A percentile compares a stretch with the other conserved stretches of the same genome.
These are phyloP conservation scores for Clusia tigrina DNA, from an alignment of 2,888 invertebrate genomes.

Conservation along the genomic window DNA sequence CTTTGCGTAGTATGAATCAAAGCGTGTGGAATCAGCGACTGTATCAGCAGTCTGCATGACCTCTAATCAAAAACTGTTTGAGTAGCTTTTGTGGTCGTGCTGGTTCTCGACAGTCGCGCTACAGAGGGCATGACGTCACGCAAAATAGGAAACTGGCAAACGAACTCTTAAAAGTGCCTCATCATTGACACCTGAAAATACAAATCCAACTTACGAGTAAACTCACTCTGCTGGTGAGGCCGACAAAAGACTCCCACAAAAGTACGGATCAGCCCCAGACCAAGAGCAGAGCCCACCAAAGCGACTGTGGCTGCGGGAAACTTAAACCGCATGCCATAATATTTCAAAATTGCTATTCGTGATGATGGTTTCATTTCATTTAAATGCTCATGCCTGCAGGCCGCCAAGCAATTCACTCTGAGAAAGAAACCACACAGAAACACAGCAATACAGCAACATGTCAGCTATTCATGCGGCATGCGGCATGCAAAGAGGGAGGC, in stretches of 20 bases:
- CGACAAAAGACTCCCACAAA: background rate
- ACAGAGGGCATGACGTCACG: too few species aligned
- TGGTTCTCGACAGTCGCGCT: too few species aligned
- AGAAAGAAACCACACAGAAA: conserved; percentile 16
- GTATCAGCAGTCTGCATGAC: too few species aligned
- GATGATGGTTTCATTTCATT: conserved; percentile 42
- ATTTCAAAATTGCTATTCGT: conserved; percentile 51
- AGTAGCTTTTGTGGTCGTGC: too few species aligned
- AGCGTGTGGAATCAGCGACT: too few species aligned
- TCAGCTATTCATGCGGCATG: background rate
- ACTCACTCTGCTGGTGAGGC: background rate
- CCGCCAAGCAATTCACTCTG: conserved; percentile 21
- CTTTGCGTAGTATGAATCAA: too few species aligned
- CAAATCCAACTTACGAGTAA: background rate
- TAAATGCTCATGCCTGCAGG: conserved; percentile 40
- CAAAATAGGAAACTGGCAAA: background rate
- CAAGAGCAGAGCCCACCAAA: too few species aligned
- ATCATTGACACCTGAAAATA: conserved; percentile 18
- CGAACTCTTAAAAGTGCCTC: conserved; percentile 2
- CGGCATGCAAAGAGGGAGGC: background rate
- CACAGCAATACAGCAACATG: too few species aligned
- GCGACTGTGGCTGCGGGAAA: too few species aligned
- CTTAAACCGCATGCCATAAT: conserved; percentile 8
- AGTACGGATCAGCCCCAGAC: background rate
- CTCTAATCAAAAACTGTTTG: too few species aligned